Base-by-base conservation (phyloP, 2,797 vertebrate genomes). In the Phalloptychus januarius region DNA sequence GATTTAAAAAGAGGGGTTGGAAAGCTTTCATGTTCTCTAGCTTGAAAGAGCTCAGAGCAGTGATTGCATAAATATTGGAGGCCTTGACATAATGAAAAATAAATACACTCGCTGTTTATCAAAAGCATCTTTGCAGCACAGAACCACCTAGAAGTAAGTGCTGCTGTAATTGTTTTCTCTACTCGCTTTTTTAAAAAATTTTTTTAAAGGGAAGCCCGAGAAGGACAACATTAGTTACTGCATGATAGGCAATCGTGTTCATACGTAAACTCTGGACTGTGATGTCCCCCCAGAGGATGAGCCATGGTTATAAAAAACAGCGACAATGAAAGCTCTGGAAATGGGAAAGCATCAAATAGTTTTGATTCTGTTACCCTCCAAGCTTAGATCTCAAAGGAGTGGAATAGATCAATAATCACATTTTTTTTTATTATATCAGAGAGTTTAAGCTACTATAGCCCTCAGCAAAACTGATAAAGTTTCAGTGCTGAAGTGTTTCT, bases 1-100 rank as follows among this genome's bases (percentile, higher is more conserved):
- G 78, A 87, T 89, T 89, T 84, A 88, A 71, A 75, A 48, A 91
- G 78, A 83, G 77, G 48, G 89, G 88, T 33, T 88, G 84, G 83
- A 89, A 87, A 80, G 74, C 89, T 86, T 84, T 75, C 89, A 88
- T 80, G 80, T 83, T 77, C 74, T 80, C 75, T 44, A 45, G 84
- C 79, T 74, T 74, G 76, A 86, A 75, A 75, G 50, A 83, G 85
- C 79, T 85, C 82, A 42, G 80, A 86, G 78, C 86, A 89, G 90
- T 92, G 83, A 86, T 78, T 83, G 7, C 67, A 84, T 83, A 83
- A 82, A 83, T 71, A 74, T 77, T 61, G 72, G 86, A 89, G 85
- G 85, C 80, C 71, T 80, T 76, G 54, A 71, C 71, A 82, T 86
- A 81, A 91, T 93, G 86, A 88, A 87, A 70, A 84, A 85, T 83